These are phyloP conservation scores for Panopea generosa DNA, from an alignment of 2,888 invertebrate species.

Conservation along the genomic window DNA sequence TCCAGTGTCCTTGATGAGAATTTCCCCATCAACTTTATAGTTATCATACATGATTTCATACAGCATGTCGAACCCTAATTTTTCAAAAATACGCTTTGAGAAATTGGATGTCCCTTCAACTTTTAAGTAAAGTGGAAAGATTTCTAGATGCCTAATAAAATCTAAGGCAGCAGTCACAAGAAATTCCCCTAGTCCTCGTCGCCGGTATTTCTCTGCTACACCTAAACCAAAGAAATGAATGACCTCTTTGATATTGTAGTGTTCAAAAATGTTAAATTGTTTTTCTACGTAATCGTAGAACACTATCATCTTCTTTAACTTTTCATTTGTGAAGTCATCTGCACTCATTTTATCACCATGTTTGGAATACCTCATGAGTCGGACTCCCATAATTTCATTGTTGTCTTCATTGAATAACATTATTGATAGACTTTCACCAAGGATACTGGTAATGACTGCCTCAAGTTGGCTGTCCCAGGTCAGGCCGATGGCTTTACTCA, in stretches of 20 bases:
- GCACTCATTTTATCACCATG: slow-evolving; percentile 4
- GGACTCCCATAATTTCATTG: slow-evolving; percentile 41
- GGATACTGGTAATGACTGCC: no score
- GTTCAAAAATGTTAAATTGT: slow-evolving; percentile 18
- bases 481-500: no score
- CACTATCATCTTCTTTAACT: slow-evolving; percentile 11
- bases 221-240: slow-evolving; percentile 33
- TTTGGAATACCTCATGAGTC: slow-evolving; percentile 5
- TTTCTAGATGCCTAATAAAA: slow-evolving; percentile 19
- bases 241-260: slow-evolving; percentile 25
- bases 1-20: slow-evolving; percentile 17
- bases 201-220: slow-evolving; percentile 28
- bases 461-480: no score
- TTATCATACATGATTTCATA: slow-evolving; percentile 31
- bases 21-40: slow-evolving; percentile 27
- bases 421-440: slow-evolving; percentile 18
- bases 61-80: slow-evolving; percentile 29
- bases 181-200: slow-evolving; percentile 16
- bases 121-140: slow-evolving; percentile 23
- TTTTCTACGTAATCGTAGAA: slow-evolving; percentile 8
- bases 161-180: slow-evolving; percentile 28
- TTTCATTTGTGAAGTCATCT: slow-evolving; percentile 11
- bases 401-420: slow-evolving; percentile 29
- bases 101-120: slow-evolving; percentile 26
- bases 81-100: slow-evolving; percentile 37